These are phyloP conservation scores for Oxytorus armatus DNA, from an alignment of 2,888 invertebrate species.

Conservation along the genomic window DNA sequence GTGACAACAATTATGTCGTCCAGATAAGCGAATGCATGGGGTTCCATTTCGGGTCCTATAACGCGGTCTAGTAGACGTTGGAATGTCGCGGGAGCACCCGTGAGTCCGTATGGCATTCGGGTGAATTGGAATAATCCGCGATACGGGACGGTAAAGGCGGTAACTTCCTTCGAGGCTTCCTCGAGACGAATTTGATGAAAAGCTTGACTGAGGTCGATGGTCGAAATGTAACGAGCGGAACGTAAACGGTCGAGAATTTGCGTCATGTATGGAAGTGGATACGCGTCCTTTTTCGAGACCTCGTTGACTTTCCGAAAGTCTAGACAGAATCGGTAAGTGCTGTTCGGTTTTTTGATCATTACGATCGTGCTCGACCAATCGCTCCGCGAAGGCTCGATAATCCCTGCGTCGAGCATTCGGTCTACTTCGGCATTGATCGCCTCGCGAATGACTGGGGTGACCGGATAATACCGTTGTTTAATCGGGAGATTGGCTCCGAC, in stretches of 20 bases:
- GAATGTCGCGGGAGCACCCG: no score
- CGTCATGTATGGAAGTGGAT: constrained; percentile 65
- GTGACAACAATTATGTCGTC: no score
- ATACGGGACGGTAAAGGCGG: no score
- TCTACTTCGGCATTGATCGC: constrained; percentile 22
- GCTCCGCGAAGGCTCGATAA: neutral
- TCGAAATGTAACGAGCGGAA: constrained; percentile 62
- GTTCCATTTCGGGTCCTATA: no score
- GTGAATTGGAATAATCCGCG: no score
- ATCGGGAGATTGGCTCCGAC: neutral
- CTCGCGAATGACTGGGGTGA: neutral
- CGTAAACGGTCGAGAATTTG: constrained; percentile 57
- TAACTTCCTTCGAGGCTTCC: no score
- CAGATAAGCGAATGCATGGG: no score
- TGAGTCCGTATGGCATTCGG: no score
- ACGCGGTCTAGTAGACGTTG: no score
- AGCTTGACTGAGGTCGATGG: constrained; percentile 31
- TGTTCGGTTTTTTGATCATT: constrained; percentile 59
- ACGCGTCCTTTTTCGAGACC: constrained; percentile 59
- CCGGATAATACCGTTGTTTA: constrained; percentile 23
- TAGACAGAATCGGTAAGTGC: constrained; percentile 56
- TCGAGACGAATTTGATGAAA: no score
- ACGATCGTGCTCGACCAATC: constrained; percentile 35
- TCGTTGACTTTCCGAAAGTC: constrained; percentile 65
- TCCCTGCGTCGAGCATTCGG: neutral